A percentile compares a stretch with the other conserved stretches of the same genome.
Evolutionary conservation across 2,797 vertebrate genomes (phyloP).

Genomic region (Phoeniculus purpureus): DNA sequence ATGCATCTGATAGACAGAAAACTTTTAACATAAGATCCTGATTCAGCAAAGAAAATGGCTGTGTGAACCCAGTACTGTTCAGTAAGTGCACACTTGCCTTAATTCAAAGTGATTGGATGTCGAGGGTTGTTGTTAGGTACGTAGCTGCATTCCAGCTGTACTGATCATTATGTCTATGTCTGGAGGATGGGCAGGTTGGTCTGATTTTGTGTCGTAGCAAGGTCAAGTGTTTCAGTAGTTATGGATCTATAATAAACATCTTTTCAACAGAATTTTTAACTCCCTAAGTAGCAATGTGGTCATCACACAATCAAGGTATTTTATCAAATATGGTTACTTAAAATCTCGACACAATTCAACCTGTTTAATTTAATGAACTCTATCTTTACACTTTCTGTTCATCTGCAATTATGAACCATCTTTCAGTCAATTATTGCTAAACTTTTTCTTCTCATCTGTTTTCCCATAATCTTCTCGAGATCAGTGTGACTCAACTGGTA

Average conservation of each 20-base stretch:
- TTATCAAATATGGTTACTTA: neutral
- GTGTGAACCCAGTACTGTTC: neutral
- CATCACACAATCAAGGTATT: neutral
- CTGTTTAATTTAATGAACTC: neutral
- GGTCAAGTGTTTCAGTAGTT: neutral
- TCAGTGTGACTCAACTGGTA: neutral
- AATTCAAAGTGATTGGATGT: neutral
- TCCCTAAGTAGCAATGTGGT: neutral
- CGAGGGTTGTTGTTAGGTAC: neutral
- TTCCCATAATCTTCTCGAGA: neutral
- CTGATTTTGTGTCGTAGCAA: neutral
- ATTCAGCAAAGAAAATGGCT: slow-evolving; percentile 21
- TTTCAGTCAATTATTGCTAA: neutral
- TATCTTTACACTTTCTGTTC: neutral
- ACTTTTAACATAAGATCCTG: slow-evolving; percentile 26
- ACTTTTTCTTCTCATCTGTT: neutral
- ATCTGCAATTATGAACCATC: neutral
- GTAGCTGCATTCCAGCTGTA: neutral
- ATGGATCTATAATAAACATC: neutral
- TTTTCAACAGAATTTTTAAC: neutral
- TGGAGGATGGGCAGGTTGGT: neutral
- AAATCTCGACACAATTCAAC: neutral
- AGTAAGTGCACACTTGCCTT: neutral
- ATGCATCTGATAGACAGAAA: slow-evolving; percentile 53
- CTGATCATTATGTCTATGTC: neutral